phyloP scores from a whole-genome alignment of 2,797 vertebrate species.

The Gouania willdenowi region DNA sequence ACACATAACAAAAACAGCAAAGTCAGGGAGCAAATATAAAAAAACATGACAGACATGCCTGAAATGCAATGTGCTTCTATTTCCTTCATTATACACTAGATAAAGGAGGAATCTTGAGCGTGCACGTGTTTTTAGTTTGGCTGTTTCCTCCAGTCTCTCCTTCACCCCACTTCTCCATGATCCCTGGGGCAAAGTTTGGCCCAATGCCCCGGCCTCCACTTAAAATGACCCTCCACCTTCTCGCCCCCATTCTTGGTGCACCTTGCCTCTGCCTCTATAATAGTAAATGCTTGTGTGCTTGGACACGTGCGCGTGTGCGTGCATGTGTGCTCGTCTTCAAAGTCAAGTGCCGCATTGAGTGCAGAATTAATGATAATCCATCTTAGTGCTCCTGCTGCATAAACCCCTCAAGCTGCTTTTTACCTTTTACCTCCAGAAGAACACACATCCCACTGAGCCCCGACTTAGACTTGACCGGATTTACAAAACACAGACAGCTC shows the following conservation, averaged over 20 bases:
- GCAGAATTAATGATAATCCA: slow-evolving; percentile 60
- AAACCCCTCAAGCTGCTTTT: slow-evolving; percentile 42
- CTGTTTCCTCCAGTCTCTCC: slow-evolving; percentile 41
- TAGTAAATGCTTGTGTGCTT: slow-evolving; percentile 4
- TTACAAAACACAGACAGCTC: slow-evolving; percentile 49
- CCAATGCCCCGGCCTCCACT: slow-evolving; percentile 39
- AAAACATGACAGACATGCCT: slow-evolving; percentile 7
- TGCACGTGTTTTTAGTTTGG: slow-evolving; percentile 64
- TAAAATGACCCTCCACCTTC: slow-evolving; percentile 44
- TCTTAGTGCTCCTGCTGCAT: slow-evolving; percentile 32
- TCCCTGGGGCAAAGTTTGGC: slow-evolving; percentile 48
- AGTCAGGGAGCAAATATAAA: neutral
- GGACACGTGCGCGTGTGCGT: neutral
- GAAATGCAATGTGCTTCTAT: slow-evolving; percentile 1
- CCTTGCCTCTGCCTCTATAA: slow-evolving; percentile 25
- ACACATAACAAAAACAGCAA: slow-evolving; percentile 3
- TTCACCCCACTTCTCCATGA: slow-evolving; percentile 12
- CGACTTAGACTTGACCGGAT: slow-evolving; percentile 41
- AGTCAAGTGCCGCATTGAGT: slow-evolving; percentile 57
- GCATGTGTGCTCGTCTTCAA: slow-evolving; percentile 26
- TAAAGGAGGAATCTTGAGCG: slow-evolving; percentile 58
- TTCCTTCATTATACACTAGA: slow-evolving; percentile 28
- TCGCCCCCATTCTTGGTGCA: slow-evolving; percentile 8
- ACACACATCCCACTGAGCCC: slow-evolving; percentile 36
- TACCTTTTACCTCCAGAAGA: slow-evolving; percentile 50